phyloP scores from a whole-genome alignment of 1,140 invertebrate genomes.

The Dicyema japonicum region DNA sequence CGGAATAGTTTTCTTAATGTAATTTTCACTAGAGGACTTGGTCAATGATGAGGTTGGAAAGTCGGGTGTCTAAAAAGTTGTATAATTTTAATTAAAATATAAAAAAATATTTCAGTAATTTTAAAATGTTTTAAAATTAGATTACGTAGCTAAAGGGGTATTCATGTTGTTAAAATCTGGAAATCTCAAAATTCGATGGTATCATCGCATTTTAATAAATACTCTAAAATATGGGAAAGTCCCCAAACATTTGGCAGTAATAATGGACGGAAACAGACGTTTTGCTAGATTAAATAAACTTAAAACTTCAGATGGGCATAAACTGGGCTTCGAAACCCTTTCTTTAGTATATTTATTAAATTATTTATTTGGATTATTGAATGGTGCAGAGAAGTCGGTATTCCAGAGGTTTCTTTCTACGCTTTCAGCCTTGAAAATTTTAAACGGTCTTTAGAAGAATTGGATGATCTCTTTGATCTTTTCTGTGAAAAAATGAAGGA shows the following conservation, averaged over 20 bases:
- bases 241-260: constrained; percentile 64
- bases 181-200: constrained; percentile 28
- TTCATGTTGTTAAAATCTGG: no score
- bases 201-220: constrained; percentile 39
- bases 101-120: constrained; percentile 4
- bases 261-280: constrained; percentile 91
- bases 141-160: constrained; percentile 4
- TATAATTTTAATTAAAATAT: no score
- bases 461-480: constrained; percentile 50
- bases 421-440: constrained; percentile 99
- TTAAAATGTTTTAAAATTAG: constrained; percentile 4
- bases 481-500: constrained; percentile 50
- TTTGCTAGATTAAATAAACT: constrained; percentile 51
- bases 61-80: no score
- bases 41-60: no score
- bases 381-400: constrained; percentile 37
- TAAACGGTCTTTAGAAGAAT: constrained; percentile 60
- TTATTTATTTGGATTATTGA: constrained; percentile 33
- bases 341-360: constrained; percentile 28
- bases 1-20: no score
- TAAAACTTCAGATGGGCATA: constrained; percentile 42
- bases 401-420: constrained; percentile 72
- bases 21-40: no score
- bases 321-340: constrained; percentile 66
- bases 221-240: constrained; percentile 43